Percentiles rank a stretch among this genome's conserved stretches.
Evolutionary conservation across 2,113 vertebrate species (phyloP).

Genomic region (Poeciliopsis turrubarensis): DNA sequence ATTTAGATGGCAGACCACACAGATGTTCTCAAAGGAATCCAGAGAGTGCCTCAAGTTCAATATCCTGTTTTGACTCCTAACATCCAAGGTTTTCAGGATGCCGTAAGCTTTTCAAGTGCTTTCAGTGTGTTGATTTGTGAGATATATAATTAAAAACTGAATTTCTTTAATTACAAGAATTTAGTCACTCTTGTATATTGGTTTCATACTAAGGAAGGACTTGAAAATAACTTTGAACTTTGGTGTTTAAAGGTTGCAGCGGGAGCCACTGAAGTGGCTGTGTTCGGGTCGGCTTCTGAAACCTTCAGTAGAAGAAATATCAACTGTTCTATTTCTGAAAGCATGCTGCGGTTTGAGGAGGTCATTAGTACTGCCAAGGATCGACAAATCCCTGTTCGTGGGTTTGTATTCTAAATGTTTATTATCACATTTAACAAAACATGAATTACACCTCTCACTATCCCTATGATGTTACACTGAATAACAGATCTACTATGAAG

Average conservation of each 20-base stretch:
- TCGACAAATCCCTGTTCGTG: constrained; percentile 88
- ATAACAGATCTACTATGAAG: neutral
- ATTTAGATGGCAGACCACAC: constrained; percentile 94
- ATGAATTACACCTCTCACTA: neutral
- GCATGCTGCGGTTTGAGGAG: constrained; percentile 89
- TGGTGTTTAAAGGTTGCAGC: constrained; percentile 84
- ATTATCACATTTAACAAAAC: constrained; percentile 22
- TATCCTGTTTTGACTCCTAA: constrained; percentile 95
- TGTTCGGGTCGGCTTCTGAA: constrained; percentile 94
- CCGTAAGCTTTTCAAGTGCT: constrained; percentile 82
- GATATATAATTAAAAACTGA: neutral
- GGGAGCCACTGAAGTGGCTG: constrained; percentile 90
- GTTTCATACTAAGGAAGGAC: constrained; percentile 23
- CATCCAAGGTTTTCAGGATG: constrained; percentile 90
- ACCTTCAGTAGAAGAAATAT: constrained; percentile 91
- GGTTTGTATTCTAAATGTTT: constrained; percentile 78
- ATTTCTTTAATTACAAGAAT: neutral
- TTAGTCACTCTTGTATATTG: constrained; percentile 17
- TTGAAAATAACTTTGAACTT: constrained; percentile 25
- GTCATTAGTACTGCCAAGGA: constrained; percentile 84
- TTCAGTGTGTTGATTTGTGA: constrained; percentile 25
- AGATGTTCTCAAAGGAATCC: constrained; percentile 89
- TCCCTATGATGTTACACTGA: constrained; percentile 12
- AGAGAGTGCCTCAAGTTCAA: constrained; percentile 81
- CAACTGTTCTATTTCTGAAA: constrained; percentile 95